These are phyloP conservation scores for Myiopsitta monachus DNA, from an alignment of 2,113 vertebrate genomes.

Conservation along the genomic window DNA sequence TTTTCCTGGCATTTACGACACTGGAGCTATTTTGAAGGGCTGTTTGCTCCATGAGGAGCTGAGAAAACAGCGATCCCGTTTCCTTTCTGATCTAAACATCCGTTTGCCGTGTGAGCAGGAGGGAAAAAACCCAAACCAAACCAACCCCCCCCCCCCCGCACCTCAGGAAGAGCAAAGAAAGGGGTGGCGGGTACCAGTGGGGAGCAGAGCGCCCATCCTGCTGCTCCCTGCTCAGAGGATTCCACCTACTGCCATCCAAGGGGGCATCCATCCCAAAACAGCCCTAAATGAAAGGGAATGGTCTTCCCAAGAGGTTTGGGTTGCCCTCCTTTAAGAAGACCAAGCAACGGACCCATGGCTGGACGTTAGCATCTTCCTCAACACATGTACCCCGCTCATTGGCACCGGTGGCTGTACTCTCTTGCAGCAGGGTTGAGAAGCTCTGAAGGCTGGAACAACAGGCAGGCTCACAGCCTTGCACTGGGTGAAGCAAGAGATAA, in stretches of 20 bases:
- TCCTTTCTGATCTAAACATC: constrained; percentile 69
- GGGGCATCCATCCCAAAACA: not conserved
- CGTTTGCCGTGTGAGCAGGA: constrained; percentile 4
- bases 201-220: not conserved
- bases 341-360: accelerated
- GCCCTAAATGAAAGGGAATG: not conserved
- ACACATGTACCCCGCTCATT: accelerated
- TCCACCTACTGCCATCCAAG: not conserved
- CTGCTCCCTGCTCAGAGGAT: not conserved
- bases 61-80: constrained; percentile 47
- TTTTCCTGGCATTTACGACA: constrained; percentile 48
- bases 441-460: not conserved
- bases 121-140: not conserved
- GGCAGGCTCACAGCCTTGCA: not conserved
- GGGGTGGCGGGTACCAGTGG: not conserved
- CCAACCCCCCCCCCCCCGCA: not conserved
- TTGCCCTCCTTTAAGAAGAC: not conserved
- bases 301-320: not conserved
- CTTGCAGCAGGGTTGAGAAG: not conserved
- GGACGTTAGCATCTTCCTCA: not conserved
- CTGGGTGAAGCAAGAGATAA: not conserved
- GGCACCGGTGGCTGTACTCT: not conserved
- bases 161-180: not conserved
- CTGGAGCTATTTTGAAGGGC: constrained; percentile 47
- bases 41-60: constrained; percentile 50